These are phyloP conservation scores for Canis aureus DNA, from an alignment of 2,113 vertebrate genomes.

Conservation along the genomic window DNA sequence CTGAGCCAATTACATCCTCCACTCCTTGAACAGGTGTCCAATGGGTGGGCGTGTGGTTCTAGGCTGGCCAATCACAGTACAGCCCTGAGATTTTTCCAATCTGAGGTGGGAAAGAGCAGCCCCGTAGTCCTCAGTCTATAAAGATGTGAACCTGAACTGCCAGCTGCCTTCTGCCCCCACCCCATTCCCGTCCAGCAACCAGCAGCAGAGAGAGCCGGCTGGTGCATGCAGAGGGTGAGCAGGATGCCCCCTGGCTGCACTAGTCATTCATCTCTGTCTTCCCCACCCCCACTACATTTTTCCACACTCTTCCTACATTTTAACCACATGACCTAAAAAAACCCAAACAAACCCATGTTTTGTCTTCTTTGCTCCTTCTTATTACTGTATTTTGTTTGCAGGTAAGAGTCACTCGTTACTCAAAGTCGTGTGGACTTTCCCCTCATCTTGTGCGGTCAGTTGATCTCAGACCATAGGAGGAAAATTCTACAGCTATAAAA, in stretches of 20 bases:
- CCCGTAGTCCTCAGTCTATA: background rate
- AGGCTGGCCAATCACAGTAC: background rate
- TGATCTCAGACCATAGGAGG: background rate
- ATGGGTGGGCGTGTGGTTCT: background rate
- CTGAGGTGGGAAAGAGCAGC: background rate
- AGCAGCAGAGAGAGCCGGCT: background rate
- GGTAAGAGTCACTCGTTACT: background rate
- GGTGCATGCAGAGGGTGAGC: rapidly evolving
- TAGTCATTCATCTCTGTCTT: rapidly evolving
- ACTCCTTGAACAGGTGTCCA: no score
- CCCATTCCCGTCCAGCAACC: background rate
- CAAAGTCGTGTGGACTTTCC: background rate
- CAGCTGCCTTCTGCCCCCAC: background rate
- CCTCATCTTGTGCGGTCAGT: background rate
- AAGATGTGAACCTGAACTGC: background rate
- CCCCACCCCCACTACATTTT: no score
- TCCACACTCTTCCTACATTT: no score
- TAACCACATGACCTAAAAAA: rapidly evolving
- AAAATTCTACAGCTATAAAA: background rate
- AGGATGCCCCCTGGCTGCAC: rapidly evolving
- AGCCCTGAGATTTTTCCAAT: background rate
- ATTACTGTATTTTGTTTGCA: background rate
- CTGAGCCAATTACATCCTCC: background rate
- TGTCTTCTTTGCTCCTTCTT: background rate
- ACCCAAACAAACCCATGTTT: background rate